phyloP scores from a whole-genome alignment of 2,113 vertebrate species.

The Rhinopithecus roxellana region DNA sequence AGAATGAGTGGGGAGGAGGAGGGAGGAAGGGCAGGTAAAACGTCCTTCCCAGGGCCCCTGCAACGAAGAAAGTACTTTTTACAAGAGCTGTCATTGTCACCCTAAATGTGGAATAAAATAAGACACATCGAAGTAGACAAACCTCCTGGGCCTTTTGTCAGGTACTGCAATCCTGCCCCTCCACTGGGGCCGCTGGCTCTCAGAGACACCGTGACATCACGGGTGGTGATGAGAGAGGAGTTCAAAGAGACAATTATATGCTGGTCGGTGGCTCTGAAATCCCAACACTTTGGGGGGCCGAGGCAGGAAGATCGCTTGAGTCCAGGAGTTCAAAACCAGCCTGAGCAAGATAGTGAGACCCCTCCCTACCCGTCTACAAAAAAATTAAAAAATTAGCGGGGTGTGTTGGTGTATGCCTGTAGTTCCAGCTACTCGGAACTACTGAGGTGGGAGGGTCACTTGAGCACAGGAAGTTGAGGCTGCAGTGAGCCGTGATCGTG shows the following conservation, averaged over 20 bases:
- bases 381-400: too few relatives aligned
- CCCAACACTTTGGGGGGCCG: too few relatives aligned
- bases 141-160: conserved; percentile 9
- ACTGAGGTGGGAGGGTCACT: too few relatives aligned
- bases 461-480: too few relatives aligned
- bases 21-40: neutral
- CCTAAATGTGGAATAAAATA: conserved; percentile 35
- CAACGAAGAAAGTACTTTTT: neutral
- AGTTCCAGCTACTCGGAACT: too few relatives aligned
- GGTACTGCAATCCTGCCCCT: neutral
- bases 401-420: too few relatives aligned
- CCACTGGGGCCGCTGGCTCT: neutral
- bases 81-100: neutral
- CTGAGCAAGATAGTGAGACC: too few relatives aligned
- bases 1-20: neutral
- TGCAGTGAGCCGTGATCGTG: too few relatives aligned
- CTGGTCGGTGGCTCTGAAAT: too few relatives aligned
- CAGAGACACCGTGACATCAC: neutral
- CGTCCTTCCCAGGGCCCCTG: neutral
- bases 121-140: neutral
- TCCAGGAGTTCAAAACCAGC: too few relatives aligned
- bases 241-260: neutral
- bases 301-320: too few relatives aligned
- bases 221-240: neutral
- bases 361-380: too few relatives aligned